Evolutionary conservation across 2,888 invertebrate species (phyloP).

Genomic region (Papilio elwesi): DNA sequence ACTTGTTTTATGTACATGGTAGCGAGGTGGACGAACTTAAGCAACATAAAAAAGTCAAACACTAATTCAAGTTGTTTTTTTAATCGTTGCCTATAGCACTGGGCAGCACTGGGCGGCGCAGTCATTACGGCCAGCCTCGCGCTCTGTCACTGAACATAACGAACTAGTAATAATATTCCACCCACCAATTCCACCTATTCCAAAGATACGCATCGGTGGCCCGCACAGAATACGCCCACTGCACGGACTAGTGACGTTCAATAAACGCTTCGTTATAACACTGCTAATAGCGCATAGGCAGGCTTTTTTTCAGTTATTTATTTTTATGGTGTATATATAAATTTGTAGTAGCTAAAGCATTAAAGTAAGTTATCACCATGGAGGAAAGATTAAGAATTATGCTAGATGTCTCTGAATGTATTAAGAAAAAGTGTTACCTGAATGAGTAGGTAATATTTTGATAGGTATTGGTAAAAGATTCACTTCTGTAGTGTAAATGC

Average conservation of each 20-base stretch:
- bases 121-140: conserved; percentile 60
- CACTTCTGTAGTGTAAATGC: no score
- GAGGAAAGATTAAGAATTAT: no score
- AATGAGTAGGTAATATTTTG: no score
- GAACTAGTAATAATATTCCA: conserved; percentile 78
- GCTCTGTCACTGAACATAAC: conserved; percentile 71
- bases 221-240: conserved; percentile 64
- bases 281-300: conserved; percentile 18
- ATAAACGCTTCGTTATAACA: conserved; percentile 25
- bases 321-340: not conserved
- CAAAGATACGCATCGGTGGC: conserved; percentile 80
- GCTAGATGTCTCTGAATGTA: no score
- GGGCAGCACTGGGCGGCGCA: conserved; percentile 69
- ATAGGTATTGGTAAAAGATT: no score
- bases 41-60: not conserved
- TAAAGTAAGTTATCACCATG: no score
- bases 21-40: not conserved
- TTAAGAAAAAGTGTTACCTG: no score
- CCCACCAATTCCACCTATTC: conserved; percentile 79
- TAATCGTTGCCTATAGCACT: conserved; percentile 49
- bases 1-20: not conserved
- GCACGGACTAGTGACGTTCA: conserved; percentile 38
- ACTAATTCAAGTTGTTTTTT: conserved; percentile 33
- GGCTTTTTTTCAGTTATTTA: conserved; percentile 5
- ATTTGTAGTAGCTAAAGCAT: not conserved